Percentiles rank a stretch among this genome's conserved stretches.
phyloP scores from a whole-genome alignment of 2,113 vertebrate genomes.

The Peucedramus taeniatus region DNA sequence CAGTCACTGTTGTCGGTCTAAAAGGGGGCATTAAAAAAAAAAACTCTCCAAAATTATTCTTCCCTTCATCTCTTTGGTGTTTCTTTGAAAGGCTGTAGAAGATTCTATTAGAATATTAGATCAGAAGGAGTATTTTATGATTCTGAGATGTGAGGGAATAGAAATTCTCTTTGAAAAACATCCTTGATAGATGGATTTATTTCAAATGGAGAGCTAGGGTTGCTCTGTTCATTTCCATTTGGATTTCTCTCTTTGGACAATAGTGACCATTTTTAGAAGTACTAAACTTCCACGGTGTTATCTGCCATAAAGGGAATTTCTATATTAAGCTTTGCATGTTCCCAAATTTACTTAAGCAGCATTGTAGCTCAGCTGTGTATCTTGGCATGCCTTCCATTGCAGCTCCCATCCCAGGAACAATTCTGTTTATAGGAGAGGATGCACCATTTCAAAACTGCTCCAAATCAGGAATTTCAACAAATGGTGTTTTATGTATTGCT shows the following conservation, averaged over 20 bases:
- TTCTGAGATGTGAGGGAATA: not conserved
- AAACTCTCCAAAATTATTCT: not conserved
- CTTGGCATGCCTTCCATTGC: not conserved
- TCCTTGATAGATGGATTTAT: not conserved
- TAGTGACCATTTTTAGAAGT: conserved; percentile 27
- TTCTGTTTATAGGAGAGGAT: not conserved
- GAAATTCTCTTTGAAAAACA: not conserved
- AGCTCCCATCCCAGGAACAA: not conserved
- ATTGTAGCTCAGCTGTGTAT: conserved; percentile 15
- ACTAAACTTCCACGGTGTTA: not conserved
- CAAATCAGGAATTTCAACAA: not conserved
- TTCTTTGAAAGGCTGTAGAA: not conserved
- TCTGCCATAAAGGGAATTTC: not conserved
- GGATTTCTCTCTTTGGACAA: not conserved
- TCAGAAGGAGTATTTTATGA: not conserved
- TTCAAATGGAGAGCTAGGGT: not conserved
- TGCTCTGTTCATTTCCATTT: not conserved
- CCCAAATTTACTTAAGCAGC: not conserved
- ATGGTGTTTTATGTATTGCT: not conserved
- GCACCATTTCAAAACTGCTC: not conserved
- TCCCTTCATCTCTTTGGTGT: not conserved
- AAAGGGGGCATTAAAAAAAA: not conserved
- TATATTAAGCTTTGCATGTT: conserved; percentile 9
- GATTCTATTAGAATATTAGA: not conserved
- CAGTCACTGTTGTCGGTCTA: not conserved